Percentiles rank a stretch among this genome's conserved stretches.
Conservation (phyloP, 2,888 invertebrate species). For the Melieria picta region DNA sequence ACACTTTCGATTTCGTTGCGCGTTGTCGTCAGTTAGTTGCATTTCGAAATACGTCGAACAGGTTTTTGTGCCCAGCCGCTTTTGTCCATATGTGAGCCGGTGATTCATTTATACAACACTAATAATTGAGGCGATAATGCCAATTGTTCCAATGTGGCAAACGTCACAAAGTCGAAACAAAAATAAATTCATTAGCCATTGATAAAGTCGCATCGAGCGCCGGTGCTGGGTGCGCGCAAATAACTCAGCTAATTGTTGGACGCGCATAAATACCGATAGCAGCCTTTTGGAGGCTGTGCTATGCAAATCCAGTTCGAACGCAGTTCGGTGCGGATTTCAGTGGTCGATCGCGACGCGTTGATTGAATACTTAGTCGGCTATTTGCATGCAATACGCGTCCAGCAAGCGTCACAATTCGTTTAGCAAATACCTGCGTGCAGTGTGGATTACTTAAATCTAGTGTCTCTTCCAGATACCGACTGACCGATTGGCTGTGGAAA, state of each 20-base stretch:
- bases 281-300: slow-evolving; percentile 31
- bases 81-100: slow-evolving; percentile 4
- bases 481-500: not conserved
- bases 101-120: slow-evolving; percentile 8
- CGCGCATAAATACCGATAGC: no score
- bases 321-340: no score
- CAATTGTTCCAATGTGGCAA: no score
- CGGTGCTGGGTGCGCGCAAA: no score
- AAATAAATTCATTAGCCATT: no score
- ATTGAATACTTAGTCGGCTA: no score
- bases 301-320: slow-evolving; percentile 29
- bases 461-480: not conserved
- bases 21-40: not conserved
- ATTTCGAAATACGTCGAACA: not conserved
- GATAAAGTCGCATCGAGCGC: no score
- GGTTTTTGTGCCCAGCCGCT: slow-evolving; percentile 5
- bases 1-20: not conserved
- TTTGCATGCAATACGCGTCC: not conserved
- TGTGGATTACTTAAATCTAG: not conserved
- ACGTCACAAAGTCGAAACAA: no score
- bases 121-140: no score
- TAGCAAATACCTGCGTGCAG: not conserved
- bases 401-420: no score
- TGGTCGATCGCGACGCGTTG: no score
- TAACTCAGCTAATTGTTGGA: no score